Percentiles rank a stretch among this genome's conserved stretches.
phyloP scores from a whole-genome alignment of 2,888 invertebrate genomes.

The Apamea monoglypha region DNA sequence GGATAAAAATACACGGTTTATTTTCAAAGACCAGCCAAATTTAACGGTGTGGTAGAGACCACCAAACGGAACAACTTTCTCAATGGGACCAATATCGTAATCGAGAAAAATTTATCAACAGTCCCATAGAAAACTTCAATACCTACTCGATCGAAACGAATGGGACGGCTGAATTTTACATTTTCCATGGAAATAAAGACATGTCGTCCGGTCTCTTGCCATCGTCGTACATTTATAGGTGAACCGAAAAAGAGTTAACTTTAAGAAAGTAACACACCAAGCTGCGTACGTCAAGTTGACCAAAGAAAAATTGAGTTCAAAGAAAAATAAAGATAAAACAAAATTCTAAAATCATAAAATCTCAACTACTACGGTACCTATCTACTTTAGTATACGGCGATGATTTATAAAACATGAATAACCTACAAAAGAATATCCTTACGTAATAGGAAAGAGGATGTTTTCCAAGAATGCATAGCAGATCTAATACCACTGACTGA shows the following conservation, averaged over 20 bases:
- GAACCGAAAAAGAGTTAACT: neutral
- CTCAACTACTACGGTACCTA: neutral
- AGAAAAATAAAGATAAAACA: neutral
- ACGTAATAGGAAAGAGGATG: constrained; percentile 34
- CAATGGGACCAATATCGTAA: too few relatives aligned
- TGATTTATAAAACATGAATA: constrained; percentile 22
- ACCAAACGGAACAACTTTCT: too few relatives aligned
- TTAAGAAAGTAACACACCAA: neutral
- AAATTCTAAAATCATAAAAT: neutral
- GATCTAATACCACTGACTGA: constrained; percentile 58
- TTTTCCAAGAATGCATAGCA: constrained; percentile 42
- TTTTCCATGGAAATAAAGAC: neutral
- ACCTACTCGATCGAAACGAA: neutral
- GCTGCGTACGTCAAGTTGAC: neutral
- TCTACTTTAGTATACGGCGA: neutral
- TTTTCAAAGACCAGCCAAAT: too few relatives aligned
- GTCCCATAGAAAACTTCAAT: too few relatives aligned
- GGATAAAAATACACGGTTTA: neutral
- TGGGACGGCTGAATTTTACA: neutral
- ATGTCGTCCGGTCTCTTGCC: neutral
- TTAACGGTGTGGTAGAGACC: too few relatives aligned
- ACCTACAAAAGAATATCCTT: constrained; percentile 36
- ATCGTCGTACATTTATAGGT: neutral
- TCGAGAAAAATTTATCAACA: too few relatives aligned
- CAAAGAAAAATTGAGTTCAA: neutral